Percentiles rank a stretch among this genome's conserved stretches.
Conservation (phyloP, 2,888 invertebrate species). For the Embidobia sp. region DNA sequence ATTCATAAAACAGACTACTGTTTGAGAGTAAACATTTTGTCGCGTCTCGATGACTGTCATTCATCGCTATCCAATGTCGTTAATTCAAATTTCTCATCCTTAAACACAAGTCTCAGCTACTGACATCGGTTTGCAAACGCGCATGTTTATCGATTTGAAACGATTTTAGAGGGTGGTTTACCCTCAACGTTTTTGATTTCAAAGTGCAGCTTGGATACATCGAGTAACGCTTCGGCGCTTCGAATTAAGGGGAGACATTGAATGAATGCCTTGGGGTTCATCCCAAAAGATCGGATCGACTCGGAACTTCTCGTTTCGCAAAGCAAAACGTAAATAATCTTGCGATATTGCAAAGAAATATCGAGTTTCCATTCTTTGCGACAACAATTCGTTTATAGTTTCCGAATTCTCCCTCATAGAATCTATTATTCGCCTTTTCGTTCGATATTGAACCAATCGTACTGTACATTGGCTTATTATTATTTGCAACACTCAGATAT, state of each 20-base stretch:
- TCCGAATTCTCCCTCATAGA: constrained; percentile 14
- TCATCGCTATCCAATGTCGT: constrained; percentile 26
- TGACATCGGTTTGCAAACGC: constrained; percentile 49
- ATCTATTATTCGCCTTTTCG: constrained; percentile 18
- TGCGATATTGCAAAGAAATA: constrained; percentile 53
- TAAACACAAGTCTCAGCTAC: constrained; percentile 19
- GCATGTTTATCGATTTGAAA: constrained; percentile 76
- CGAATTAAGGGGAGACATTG: constrained; percentile 75
- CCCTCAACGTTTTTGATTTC: constrained; percentile 77
- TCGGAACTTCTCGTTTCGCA: constrained; percentile 51
- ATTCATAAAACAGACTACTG: too few relatives aligned
- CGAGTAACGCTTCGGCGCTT: constrained; percentile 77
- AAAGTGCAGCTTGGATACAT: constrained; percentile 69
- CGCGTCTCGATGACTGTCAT: too few relatives aligned
- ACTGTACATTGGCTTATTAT: background rate
- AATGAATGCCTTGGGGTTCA: constrained; percentile 66
- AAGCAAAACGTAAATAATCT: constrained; percentile 62
- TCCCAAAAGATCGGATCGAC: constrained; percentile 61
- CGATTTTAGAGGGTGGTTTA: constrained; percentile 77
- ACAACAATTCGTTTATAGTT: constrained; percentile 45
- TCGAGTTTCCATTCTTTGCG: constrained; percentile 50
- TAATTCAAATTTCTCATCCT: constrained; percentile 26
- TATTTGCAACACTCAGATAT: too few relatives aligned
- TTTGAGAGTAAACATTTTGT: too few relatives aligned
- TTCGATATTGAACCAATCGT: constrained; percentile 31